These are phyloP conservation scores for Cabera pusaria DNA, from an alignment of 2,888 invertebrate genomes.

Conservation along the genomic window DNA sequence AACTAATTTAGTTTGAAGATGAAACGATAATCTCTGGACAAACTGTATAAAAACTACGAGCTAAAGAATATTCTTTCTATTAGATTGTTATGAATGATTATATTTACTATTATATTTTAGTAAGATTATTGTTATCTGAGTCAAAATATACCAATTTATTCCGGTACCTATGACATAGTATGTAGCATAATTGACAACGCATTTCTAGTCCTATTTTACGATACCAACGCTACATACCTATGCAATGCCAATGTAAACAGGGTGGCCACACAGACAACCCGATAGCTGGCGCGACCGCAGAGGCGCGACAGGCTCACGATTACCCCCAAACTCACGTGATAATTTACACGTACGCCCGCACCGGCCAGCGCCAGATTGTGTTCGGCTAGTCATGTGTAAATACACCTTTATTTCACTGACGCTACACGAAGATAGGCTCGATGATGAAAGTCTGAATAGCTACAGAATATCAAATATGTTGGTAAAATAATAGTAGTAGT, in stretches of 20 bases:
- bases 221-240: no score
- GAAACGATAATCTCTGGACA: no score
- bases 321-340: slow-evolving; percentile 60
- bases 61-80: no score
- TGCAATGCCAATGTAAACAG: slow-evolving; percentile 17
- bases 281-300: slow-evolving; percentile 59
- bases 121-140: no score
- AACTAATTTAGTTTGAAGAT: slow-evolving; percentile 8
- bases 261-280: slow-evolving; percentile 31
- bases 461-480: slow-evolving; percentile 1
- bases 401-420: slow-evolving; percentile 47
- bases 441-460: slow-evolving; percentile 23
- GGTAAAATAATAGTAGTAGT: no score
- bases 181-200: no score
- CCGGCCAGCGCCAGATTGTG: slow-evolving; percentile 58
- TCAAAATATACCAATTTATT: no score
- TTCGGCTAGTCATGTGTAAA: slow-evolving; percentile 60
- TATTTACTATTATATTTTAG: no score
- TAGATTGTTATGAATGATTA: no score
- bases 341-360: slow-evolving; percentile 61
- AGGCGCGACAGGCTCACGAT: slow-evolving; percentile 48
- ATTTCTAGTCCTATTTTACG: no score
- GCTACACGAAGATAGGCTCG: slow-evolving; percentile 23
- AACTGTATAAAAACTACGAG: no score
- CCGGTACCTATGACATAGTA: no score